Evolutionary conservation across 2,797 vertebrate genomes (phyloP).

Genomic region (Loris lydekkerianus): DNA sequence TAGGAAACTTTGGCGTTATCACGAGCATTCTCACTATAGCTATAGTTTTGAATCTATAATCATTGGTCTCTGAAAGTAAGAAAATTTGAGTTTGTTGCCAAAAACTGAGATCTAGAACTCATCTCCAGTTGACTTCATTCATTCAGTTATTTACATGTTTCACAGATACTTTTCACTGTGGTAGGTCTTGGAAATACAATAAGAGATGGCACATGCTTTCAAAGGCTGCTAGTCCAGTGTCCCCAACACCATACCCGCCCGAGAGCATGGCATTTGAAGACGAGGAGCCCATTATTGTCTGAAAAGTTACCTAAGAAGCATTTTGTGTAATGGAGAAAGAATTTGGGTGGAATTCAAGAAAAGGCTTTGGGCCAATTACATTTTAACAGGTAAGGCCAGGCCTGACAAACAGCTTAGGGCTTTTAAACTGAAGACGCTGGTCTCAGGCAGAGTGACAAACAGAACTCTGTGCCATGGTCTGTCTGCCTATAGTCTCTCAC

Average conservation of each 20-base stretch:
- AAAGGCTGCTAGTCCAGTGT: background rate
- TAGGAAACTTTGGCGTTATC: background rate
- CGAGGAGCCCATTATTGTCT: background rate
- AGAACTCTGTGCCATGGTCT: slow-evolving; percentile 44
- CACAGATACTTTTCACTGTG: background rate
- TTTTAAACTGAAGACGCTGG: slow-evolving; percentile 41
- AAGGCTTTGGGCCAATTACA: background rate
- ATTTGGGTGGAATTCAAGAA: background rate
- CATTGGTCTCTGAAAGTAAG: background rate
- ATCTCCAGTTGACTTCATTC: background rate
- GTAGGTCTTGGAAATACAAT: background rate
- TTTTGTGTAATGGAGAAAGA: slow-evolving; percentile 18
- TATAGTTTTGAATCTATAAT: background rate
- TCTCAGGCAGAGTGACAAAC: background rate
- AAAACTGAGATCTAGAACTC: background rate
- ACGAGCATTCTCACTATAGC: background rate
- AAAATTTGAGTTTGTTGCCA: background rate
- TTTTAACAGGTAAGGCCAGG: slow-evolving; percentile 55
- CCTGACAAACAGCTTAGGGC: slow-evolving; percentile 25
- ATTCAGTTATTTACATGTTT: background rate
- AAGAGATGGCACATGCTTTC: background rate
- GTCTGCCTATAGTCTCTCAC: background rate
- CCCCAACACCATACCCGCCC: background rate
- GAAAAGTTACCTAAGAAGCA: slow-evolving; percentile 8
- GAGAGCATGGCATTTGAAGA: background rate